These are phyloP conservation scores for Gambusia yucatana DNA, from an alignment of 2,797 vertebrate genomes.

Conservation along the genomic window DNA sequence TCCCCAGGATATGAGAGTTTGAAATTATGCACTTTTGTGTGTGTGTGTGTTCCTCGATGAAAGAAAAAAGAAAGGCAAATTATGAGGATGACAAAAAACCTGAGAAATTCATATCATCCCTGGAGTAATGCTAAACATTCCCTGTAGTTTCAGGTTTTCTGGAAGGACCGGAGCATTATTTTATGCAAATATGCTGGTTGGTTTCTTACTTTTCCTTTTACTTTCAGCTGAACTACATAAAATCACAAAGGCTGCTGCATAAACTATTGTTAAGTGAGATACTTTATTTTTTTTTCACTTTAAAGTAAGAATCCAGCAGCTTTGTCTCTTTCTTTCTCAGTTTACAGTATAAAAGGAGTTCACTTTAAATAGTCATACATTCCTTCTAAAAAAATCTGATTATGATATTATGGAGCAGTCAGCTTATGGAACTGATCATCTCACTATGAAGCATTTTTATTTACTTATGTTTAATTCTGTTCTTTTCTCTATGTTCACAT, in stretches of 20 bases:
- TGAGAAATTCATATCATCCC: slow-evolving; percentile 2
- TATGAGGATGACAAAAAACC: slow-evolving; percentile 12
- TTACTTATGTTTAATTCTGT: neutral
- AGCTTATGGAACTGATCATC: neutral
- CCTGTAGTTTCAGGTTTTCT: slow-evolving; percentile 8
- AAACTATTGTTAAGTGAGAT: slow-evolving; percentile 16
- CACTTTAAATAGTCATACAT: neutral
- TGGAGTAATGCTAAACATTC: slow-evolving; percentile 1
- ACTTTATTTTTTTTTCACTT: slow-evolving; percentile 9
- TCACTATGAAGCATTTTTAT: neutral
- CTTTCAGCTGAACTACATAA: slow-evolving; percentile 7
- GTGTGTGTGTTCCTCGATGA: slow-evolving; percentile 30
- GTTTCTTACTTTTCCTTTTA: slow-evolving; percentile 23
- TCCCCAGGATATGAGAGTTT: slow-evolving; percentile 37
- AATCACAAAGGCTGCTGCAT: slow-evolving; percentile 5
- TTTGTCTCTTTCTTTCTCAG: slow-evolving; percentile 13
- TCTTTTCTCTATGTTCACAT: neutral
- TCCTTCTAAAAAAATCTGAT: neutral
- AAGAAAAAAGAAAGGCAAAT: slow-evolving; percentile 14
- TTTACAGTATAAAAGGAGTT: neutral
- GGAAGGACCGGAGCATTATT: slow-evolving; percentile 1
- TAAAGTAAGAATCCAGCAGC: neutral
- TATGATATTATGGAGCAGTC: neutral
- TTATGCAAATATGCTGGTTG: slow-evolving; percentile 13
- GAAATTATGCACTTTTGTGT: slow-evolving; percentile 14